Conservation (phyloP, 2,888 invertebrate species). For the Amaurobius ferox region DNA sequence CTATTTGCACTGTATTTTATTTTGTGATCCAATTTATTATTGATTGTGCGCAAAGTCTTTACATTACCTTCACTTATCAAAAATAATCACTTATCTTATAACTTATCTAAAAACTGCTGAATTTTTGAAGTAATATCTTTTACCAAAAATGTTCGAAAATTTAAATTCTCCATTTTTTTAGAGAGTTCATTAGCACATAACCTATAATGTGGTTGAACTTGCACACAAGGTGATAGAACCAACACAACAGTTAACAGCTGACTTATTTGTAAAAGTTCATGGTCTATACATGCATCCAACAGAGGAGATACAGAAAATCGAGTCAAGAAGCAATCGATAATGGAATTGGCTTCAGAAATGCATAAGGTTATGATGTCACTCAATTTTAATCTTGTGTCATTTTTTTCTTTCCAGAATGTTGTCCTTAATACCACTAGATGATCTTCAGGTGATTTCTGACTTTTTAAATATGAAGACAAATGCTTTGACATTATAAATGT, state of each 20-base stretch:
- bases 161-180: background rate
- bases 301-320: background rate
- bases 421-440: too few species aligned
- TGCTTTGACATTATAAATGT: constrained; percentile 63
- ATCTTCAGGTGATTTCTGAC: background rate
- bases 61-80: too few species aligned
- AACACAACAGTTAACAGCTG: constrained; percentile 17
- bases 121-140: background rate
- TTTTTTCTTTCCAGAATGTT: background rate
- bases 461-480: constrained; percentile 24
- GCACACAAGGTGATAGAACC: constrained; percentile 4
- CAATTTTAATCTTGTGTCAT: background rate
- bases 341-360: background rate
- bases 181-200: background rate
- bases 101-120: background rate
- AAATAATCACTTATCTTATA: too few species aligned
- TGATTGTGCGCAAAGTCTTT: too few species aligned
- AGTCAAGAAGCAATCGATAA: background rate
- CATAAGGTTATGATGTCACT: background rate
- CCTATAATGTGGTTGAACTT: background rate
- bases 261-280: constrained; percentile 21
- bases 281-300: constrained; percentile 27
- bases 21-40: too few species aligned
- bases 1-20: too few species aligned
- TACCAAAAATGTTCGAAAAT: constrained; percentile 2